Evolutionary conservation across 1,140 invertebrate genomes (phyloP).

Genomic region (Leptinotarsa defecta): DNA sequence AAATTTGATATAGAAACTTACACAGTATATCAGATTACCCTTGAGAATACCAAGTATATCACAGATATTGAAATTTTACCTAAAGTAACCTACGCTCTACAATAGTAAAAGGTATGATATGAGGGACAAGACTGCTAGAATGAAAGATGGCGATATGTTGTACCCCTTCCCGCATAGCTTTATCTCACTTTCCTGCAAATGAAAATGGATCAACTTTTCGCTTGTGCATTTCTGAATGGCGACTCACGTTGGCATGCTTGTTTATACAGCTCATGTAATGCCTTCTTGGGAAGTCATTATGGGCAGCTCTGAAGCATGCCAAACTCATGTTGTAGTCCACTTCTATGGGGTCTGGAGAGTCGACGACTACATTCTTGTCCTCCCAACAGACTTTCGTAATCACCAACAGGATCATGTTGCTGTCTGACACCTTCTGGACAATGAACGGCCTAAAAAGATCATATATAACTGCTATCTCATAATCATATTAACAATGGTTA

Average conservation of each 20-base stretch:
- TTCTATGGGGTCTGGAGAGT: conserved; percentile 47
- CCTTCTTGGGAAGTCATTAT: conserved; percentile 49
- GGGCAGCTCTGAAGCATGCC: conserved; percentile 52
- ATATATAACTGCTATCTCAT: neutral
- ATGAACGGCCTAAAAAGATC: conserved; percentile 71
- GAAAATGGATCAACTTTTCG: conserved; percentile 26
- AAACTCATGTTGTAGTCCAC: conserved; percentile 53
- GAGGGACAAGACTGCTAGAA: conserved; percentile 24
- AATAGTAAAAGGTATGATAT: conserved; percentile 15
- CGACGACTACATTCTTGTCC: conserved; percentile 31
- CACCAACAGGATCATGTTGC: conserved; percentile 83
- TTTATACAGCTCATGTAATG: conserved; percentile 56
- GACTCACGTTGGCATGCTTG: conserved; percentile 51
- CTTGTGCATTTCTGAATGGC: neutral
- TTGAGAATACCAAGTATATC: conserved; percentile 18
- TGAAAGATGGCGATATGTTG: conserved; percentile 35
- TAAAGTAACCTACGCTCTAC: neutral
- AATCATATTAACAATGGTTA: no score
- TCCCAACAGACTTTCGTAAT: conserved; percentile 70
- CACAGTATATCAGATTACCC: no score
- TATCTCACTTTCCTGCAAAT: conserved; percentile 51
- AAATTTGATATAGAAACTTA: no score
- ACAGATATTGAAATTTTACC: conserved; percentile 21
- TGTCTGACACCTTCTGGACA: conserved; percentile 78
- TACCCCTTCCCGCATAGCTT: conserved; percentile 47